Conservation (phyloP, 2,888 invertebrate genomes). For the Exephanes ischioxanthus region DNA sequence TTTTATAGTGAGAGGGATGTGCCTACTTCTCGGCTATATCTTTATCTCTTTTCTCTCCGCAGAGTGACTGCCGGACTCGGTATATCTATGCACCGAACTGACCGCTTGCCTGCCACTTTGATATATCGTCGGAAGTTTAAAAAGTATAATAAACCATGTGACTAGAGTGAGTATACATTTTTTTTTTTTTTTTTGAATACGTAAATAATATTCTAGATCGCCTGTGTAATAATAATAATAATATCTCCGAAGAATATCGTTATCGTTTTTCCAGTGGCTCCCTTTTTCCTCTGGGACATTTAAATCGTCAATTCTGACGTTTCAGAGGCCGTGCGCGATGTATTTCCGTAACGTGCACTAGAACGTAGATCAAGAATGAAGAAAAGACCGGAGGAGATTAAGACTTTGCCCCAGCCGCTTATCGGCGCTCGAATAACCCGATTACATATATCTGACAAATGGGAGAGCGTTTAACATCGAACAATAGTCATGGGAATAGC, state of each 20-base stretch:
- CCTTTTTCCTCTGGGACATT: conserved; percentile 77
- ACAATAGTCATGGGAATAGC: conserved; percentile 36
- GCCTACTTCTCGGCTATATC: conserved; percentile 48
- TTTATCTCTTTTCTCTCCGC: conserved; percentile 53
- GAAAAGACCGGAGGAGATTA: conserved; percentile 42
- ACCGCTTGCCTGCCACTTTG: conserved; percentile 80
- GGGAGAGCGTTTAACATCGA: conserved; percentile 43
- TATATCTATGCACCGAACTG: conserved; percentile 74
- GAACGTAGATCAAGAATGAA: conserved; percentile 17
- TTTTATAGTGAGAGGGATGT: conserved; percentile 81
- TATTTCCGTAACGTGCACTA: conserved; percentile 16
- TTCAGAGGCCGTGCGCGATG: conserved; percentile 64
- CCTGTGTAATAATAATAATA: neutral
- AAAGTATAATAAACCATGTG: conserved; percentile 78
- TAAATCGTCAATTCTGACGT: conserved; percentile 78
- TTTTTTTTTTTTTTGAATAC: conserved; percentile 36
- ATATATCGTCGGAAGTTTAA: conserved; percentile 83
- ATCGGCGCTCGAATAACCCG: conserved; percentile 65
- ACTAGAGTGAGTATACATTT: conserved; percentile 54
- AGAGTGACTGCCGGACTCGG: conserved; percentile 29
- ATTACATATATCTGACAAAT: conserved; percentile 67
- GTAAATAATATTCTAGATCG: conserved; percentile 59
- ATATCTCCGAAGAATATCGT: conserved; percentile 53
- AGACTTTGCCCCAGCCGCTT: conserved; percentile 52
- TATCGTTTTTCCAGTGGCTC: conserved; percentile 40